Evolutionary conservation across 1,140 invertebrate species (phyloP), one percentile per base, ranked within the genome.

Genomic region (silkworm (Bombyx mori)): DNA sequence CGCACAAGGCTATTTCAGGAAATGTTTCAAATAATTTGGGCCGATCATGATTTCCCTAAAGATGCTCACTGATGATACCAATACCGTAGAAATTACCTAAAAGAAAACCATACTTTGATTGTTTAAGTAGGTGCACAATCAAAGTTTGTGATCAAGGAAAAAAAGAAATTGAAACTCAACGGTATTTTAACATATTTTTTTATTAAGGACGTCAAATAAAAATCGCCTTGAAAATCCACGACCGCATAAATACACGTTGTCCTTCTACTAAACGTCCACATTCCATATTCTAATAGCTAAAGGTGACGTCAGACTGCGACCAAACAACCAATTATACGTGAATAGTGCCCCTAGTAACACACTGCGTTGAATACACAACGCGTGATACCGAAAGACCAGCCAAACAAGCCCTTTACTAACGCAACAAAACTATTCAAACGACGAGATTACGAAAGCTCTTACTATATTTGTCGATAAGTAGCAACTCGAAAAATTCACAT

Each of bases 221-320:
- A 35, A 3, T 35, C 26, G 26, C 26, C 26, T 35, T 35, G 2
- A 5, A 35, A 35, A 35, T 9, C 26, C 26, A 51, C 10, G 50
- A 35, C 6, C 50, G 42, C 26, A 61, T 66, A 26, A 54, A 44
- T 44, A 54, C 53, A 54, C 22, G 44, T 10, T 18, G 43, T 54
- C 43, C 53, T 54, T 54, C 53, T 44, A 45, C 43, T 18, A 54
- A 54, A 22, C 43, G 44, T 18, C 50, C 22, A 74, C 75, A 77
- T 76, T 75, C 70, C 53, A 35, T 35, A 22, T 44, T 44, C 53
- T 71, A 60, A 70, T 71, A 59, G 66, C 62, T 65, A 56, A 58
- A 61, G 77, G 62, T 81, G 78, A 81, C 78, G 78, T 75, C 73
- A 81, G 52, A 43, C 52, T 66, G 59, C 61, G 67, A 66, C 65